phyloP scores from a whole-genome alignment of 1,140 invertebrate species.

The Ptiloglossa arizonensis region DNA sequence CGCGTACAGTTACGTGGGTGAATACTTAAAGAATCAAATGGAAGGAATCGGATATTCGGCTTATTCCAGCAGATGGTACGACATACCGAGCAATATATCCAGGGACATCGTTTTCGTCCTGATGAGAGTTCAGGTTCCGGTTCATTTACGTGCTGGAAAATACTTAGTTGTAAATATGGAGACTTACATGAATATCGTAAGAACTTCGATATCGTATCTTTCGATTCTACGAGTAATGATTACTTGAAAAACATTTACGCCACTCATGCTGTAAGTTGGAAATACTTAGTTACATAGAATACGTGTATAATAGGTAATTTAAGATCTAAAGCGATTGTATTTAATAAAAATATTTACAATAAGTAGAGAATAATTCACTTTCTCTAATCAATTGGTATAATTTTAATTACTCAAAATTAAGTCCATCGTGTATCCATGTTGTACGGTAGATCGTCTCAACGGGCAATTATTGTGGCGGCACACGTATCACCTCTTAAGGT shows the following conservation, averaged over 20 bases:
- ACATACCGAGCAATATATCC: not conserved
- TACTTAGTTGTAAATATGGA: slow-evolving; percentile 44
- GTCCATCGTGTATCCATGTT: not conserved
- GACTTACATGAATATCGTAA: slow-evolving; percentile 56
- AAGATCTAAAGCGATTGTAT: too few species aligned
- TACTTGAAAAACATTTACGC: too few species aligned
- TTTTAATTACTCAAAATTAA: not conserved
- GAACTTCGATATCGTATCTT: slow-evolving; percentile 50
- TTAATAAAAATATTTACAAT: too few species aligned
- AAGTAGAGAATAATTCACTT: too few species aligned
- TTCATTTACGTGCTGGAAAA: slow-evolving; percentile 34
- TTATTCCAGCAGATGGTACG: slow-evolving; percentile 40
- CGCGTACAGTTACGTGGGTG: slow-evolving; percentile 43
- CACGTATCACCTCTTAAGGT: too few species aligned
- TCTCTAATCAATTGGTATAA: not conserved
- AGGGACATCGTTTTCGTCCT: slow-evolving; percentile 36
- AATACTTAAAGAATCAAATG: slow-evolving; percentile 51
- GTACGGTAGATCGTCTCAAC: not conserved
- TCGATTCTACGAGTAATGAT: slow-evolving; percentile 57
- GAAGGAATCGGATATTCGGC: slow-evolving; percentile 32
- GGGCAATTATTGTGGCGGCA: too few species aligned
- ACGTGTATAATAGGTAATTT: too few species aligned
- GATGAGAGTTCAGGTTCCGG: slow-evolving; percentile 25
- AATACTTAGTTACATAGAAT: too few species aligned
- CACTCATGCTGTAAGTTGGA: too few species aligned